These are phyloP conservation scores for Eudyptes chrysolophus DNA, from an alignment of 2,113 vertebrate genomes.

Conservation along the genomic window DNA sequence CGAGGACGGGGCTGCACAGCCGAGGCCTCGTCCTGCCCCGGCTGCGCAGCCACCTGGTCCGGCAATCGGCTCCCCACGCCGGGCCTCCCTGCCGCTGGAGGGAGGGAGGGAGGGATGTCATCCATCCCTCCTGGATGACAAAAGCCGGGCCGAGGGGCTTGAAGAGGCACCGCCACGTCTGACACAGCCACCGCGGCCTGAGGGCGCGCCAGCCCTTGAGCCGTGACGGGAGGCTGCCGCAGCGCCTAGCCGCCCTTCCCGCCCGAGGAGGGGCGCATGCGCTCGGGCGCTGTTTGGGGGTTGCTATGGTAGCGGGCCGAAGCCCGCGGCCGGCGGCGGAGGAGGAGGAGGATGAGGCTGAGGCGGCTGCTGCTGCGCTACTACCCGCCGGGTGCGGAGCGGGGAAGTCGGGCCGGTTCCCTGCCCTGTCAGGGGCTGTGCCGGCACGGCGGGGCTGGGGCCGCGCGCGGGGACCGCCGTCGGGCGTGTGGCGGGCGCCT, in stretches of 20 bases:
- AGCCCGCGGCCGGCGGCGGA: neutral
- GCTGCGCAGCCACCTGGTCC: too few relatives aligned
- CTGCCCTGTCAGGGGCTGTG: neutral
- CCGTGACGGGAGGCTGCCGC: accelerated
- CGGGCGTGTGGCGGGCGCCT: neutral
- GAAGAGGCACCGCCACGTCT: accelerated
- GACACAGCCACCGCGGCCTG: neutral
- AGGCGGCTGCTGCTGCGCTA: conserved; percentile 88
- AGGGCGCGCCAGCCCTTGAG: too few relatives aligned
- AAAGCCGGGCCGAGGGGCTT: too few relatives aligned
- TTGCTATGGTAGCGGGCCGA: conserved; percentile 70
- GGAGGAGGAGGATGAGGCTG: conserved; percentile 79
- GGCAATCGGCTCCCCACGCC: neutral
- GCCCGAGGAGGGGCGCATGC: neutral
- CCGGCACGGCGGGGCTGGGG: neutral
- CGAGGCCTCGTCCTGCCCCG: too few relatives aligned
- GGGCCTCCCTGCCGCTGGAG: too few relatives aligned
- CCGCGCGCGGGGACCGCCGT: neutral
- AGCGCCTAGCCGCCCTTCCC: neutral
- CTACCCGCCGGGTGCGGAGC: conserved; percentile 88
- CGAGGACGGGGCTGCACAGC: neutral
- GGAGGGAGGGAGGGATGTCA: too few relatives aligned
- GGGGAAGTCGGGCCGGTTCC: neutral
- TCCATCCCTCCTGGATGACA: too few relatives aligned
- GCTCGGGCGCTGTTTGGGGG: conserved; percentile 33